Evolutionary conservation across 2,797 vertebrate species (phyloP).

Genomic region (Sebastes miniatus): DNA sequence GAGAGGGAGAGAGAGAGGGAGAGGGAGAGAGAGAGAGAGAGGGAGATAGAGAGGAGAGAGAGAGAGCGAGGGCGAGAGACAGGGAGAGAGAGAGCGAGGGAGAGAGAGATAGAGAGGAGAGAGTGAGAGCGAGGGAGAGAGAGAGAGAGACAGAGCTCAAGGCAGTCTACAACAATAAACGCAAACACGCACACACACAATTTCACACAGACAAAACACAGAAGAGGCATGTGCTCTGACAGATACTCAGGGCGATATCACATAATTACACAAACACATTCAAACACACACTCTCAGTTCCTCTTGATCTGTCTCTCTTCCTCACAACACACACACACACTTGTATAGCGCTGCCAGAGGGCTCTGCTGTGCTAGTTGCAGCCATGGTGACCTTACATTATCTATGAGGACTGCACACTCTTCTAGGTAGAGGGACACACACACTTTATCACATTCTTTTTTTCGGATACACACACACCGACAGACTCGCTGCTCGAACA

Average conservation of each 20-base stretch:
- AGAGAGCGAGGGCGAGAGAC: accelerated
- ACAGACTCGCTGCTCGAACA: not conserved
- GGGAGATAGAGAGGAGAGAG: accelerated
- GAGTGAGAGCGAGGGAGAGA: not conserved
- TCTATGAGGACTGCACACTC: not conserved
- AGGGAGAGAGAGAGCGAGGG: accelerated
- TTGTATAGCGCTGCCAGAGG: not conserved
- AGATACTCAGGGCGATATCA: not conserved
- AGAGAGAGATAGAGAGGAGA: accelerated
- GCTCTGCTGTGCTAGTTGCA: not conserved
- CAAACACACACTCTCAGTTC: not conserved
- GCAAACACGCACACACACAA: not conserved
- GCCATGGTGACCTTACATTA: conserved; percentile 14
- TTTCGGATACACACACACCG: not conserved
- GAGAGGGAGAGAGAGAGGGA: accelerated
- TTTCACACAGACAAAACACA: not conserved
- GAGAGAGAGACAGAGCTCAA: not conserved
- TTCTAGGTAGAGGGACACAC: not conserved
- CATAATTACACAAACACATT: conserved; percentile 31
- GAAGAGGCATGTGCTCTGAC: not conserved
- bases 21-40: accelerated
- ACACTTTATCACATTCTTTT: not conserved
- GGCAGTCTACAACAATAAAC: not conserved
- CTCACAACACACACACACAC: not conserved
- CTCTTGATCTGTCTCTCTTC: not conserved